Evolutionary conservation across 2,113 vertebrate genomes (phyloP), one percentile per base, ranked within the genome.

Genomic region (Lasiurus cinereus): DNA sequence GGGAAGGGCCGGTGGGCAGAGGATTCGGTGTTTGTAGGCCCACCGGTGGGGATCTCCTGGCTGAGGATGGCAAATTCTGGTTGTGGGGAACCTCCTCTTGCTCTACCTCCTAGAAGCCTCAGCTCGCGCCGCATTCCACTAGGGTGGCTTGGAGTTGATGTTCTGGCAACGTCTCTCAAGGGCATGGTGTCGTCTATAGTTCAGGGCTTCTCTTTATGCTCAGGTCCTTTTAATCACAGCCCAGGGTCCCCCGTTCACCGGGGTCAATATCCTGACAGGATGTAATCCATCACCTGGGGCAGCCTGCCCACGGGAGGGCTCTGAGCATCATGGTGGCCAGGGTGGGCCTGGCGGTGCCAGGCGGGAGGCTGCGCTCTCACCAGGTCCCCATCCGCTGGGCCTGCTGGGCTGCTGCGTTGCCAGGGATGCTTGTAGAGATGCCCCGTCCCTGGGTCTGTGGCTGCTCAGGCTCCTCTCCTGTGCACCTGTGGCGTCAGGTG

Each of bases 91-190:
- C 21, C 6, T 72, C 36, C 59, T 80, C 14, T 33, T 1, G 1
- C 27, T 31, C 43, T 22, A 1, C 16, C 29, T 64, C 22, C 24
- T 27, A 10, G 48, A n/a, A 66, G 46, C 52, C 12, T 33, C 48
- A 54, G 52, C 39, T 72, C 86, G 31, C 7, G 36, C 70, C 76
- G 24, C 59, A 21, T 87, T 84, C 56, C 77, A 19, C 66, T 48
- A 87, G 79, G 62, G 73, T 16, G 27, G 11, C 22, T 87, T 77
- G 67, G 78, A 80, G 94, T 73, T 91, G 87, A 84, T 91, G 78
- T 91, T 97, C 89, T 91, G 83, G 95, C 46, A 48, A 39, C 39
- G 83, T 87, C 86, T 97, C 93, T 93, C 90, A 78, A 39, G 84
- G 90, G 72, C 67, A 2, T 12, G 46, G 77, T 88, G 43, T 95